Evolutionary conservation across 2,888 invertebrate species (phyloP).

Genomic region (Lasioglossum morio): DNA sequence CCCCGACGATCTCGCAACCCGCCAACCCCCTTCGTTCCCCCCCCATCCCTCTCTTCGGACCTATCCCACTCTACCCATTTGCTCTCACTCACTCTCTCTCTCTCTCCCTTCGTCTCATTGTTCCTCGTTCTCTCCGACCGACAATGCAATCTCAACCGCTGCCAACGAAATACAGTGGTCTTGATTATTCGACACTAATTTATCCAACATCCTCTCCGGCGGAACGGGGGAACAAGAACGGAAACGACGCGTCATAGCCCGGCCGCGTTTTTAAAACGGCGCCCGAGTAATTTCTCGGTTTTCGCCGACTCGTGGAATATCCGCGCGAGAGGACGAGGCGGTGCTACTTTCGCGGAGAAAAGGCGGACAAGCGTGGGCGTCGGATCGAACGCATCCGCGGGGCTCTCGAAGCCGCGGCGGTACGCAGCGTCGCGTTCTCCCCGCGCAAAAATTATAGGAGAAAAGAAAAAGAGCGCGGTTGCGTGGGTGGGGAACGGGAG

Average conservation of each 20-base stretch:
- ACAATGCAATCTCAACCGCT: not conserved
- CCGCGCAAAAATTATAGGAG: not conserved
- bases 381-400: slow-evolving; percentile 9
- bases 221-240: not conserved
- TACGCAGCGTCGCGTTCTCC: not conserved
- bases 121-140: not conserved
- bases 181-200: slow-evolving; percentile 6
- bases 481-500: not conserved
- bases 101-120: not conserved
- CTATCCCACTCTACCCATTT: not conserved
- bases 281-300: not conserved
- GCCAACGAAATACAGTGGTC: not conserved
- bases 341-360: not conserved
- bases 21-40: not conserved
- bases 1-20: slow-evolving; percentile 43
- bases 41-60: not conserved
- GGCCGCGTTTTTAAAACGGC: not conserved
- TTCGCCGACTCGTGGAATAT: not conserved
- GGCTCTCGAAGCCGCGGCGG: not conserved
- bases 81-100: no score
- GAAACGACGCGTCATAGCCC: not conserved
- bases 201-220: not conserved
- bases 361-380: not conserved
- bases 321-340: not conserved
- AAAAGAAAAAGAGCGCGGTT: not conserved